These are phyloP conservation scores for Malurus splendens DNA, from an alignment of 2,797 vertebrate genomes.

Conservation along the genomic window DNA sequence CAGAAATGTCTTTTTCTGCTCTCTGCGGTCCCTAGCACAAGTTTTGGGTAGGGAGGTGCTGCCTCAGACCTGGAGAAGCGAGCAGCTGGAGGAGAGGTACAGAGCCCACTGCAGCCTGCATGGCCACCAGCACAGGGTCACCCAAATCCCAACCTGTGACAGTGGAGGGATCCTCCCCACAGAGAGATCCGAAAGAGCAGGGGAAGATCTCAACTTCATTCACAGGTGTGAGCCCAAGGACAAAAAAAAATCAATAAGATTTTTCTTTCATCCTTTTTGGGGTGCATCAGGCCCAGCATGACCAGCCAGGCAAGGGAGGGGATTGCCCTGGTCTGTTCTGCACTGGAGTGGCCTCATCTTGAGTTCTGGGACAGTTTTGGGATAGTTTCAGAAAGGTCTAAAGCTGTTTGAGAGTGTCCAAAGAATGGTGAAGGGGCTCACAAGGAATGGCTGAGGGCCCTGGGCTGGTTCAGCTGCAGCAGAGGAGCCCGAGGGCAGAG, in stretches of 20 bases:
- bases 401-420: background rate
- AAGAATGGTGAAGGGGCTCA: background rate
- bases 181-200: background rate
- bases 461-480: background rate
- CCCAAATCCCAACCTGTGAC: background rate
- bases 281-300: background rate
- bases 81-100: background rate
- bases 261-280: background rate
- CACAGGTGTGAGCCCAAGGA: background rate
- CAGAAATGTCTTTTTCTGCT: background rate
- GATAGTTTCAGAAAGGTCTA: background rate
- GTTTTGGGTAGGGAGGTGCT: background rate
- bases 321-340: background rate
- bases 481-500: background rate
- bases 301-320: background rate
- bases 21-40: background rate
- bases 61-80: background rate
- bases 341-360: background rate
- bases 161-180: fast-evolving
- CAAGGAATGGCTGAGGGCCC: background rate
- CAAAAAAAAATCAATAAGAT: background rate
- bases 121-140: fast-evolving
- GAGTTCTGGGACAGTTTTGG: background rate
- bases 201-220: background rate
- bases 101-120: background rate